Conservation (phyloP, 2,797 vertebrate species). For the Sarcoramphus papa region DNA sequence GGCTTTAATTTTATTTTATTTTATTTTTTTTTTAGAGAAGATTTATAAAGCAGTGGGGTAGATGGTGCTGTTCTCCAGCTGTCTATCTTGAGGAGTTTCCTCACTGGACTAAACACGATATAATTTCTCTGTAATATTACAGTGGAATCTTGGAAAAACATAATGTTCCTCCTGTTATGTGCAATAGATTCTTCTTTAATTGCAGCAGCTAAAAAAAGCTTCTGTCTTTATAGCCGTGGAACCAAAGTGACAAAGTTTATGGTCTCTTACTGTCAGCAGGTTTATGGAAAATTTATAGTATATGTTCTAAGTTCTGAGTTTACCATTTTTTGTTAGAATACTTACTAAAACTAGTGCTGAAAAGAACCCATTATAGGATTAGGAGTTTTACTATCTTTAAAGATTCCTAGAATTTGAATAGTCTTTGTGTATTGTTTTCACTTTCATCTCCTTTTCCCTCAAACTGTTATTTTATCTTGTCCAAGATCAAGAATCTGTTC, state of each 20-base stretch:
- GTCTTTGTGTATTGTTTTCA: neutral
- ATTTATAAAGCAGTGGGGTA: slow-evolving; percentile 43
- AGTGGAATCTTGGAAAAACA: slow-evolving; percentile 68
- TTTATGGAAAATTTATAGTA: slow-evolving; percentile 50
- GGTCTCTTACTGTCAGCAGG: slow-evolving; percentile 49
- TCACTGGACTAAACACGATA: slow-evolving; percentile 41
- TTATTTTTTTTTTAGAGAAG: neutral
- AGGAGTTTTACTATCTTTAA: neutral
- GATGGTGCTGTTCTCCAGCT: slow-evolving; percentile 61
- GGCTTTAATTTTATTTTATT: neutral
- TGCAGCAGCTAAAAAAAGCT: slow-evolving; percentile 61
- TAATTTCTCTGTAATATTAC: slow-evolving; percentile 60
- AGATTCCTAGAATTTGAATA: neutral
- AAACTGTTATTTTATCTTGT: neutral
- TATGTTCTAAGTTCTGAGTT: slow-evolving; percentile 5
- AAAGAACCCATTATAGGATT: neutral
- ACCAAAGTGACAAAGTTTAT: slow-evolving; percentile 43
- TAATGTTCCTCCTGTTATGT: slow-evolving; percentile 59
- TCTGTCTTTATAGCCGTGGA: slow-evolving; percentile 60
- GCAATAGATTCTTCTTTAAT: slow-evolving; percentile 64
- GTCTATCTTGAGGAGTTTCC: slow-evolving; percentile 54
- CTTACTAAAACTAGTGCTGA: neutral
- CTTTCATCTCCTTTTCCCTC: neutral
- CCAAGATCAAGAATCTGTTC: neutral
- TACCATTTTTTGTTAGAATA: slow-evolving; percentile 7